Percentiles rank a stretch among this genome's conserved stretches.
phyloP scores from a whole-genome alignment of 1,140 invertebrate genomes.

The Drosophila jambulina region DNA sequence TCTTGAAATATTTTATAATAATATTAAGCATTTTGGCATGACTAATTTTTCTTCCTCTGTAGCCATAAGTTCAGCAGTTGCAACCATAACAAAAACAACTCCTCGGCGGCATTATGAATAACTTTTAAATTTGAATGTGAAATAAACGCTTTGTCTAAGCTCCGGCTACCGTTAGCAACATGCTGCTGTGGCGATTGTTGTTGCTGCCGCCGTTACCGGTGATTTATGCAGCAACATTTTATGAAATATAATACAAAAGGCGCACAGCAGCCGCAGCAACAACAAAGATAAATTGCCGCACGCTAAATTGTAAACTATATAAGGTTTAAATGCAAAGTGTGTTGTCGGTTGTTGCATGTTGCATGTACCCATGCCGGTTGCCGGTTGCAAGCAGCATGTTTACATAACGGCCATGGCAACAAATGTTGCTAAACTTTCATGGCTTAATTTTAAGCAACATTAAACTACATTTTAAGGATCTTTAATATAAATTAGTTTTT shows the following conservation, averaged over 20 bases:
- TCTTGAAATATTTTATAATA: no score
- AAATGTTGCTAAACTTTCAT: slow-evolving; percentile 36
- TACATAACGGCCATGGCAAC: slow-evolving; percentile 48
- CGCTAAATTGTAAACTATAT: slow-evolving; percentile 80
- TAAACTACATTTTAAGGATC: neutral
- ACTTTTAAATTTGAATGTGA: slow-evolving; percentile 83
- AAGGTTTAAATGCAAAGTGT: slow-evolving; percentile 72
- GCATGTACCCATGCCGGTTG: slow-evolving; percentile 7
- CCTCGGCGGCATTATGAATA: slow-evolving; percentile 76
- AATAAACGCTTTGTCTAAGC: slow-evolving; percentile 83
- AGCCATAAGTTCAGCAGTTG: slow-evolving; percentile 1
- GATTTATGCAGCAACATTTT: slow-evolving; percentile 81
- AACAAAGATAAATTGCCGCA: slow-evolving; percentile 77
- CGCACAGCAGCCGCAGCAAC: slow-evolving; percentile 56
- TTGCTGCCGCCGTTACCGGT: slow-evolving; percentile 41
- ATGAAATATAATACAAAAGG: slow-evolving; percentile 84
- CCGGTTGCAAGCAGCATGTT: slow-evolving; percentile 25
- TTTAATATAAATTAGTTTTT: no score
- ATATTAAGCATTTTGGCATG: neutral
- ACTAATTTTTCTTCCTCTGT: neutral
- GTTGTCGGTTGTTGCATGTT: slow-evolving; percentile 18
- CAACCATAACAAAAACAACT: slow-evolving; percentile 17
- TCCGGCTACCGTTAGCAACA: slow-evolving; percentile 77
- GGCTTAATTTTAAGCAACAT: slow-evolving; percentile 31
- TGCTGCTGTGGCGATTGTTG: slow-evolving; percentile 48